phyloP scores from a whole-genome alignment of 2,113 vertebrate species.

The Eulemur rufifrons region DNA sequence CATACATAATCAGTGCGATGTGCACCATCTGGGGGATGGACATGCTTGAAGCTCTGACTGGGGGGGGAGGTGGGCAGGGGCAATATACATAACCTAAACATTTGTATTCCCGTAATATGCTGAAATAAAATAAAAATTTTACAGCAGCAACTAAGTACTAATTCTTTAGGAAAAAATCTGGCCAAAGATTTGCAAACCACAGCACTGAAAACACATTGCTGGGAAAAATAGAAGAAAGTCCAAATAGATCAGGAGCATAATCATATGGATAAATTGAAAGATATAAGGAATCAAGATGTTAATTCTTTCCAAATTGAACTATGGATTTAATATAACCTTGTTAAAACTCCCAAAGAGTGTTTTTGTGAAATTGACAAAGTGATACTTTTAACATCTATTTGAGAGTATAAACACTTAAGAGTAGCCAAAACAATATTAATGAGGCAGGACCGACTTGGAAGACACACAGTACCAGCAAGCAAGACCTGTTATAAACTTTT shows the following conservation, averaged over 20 bases:
- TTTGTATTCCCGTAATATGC: too few species aligned
- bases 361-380: not conserved
- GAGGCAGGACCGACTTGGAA: not conserved
- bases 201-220: not conserved
- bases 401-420: not conserved
- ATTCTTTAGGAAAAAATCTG: not conserved
- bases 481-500: not conserved
- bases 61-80: too few species aligned
- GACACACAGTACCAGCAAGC: not conserved
- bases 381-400: not conserved
- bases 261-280: not conserved
- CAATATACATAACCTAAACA: too few species aligned
- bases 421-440: not conserved
- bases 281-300: not conserved
- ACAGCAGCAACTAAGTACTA: not conserved
- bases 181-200: not conserved
- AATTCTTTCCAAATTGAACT: not conserved
- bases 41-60: too few species aligned
- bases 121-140: not conserved
- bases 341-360: not conserved
- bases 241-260: not conserved
- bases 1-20: too few species aligned
- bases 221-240: not conserved
- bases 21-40: too few species aligned
- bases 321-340: not conserved